These are phyloP conservation scores for Sesia bembeciformis DNA, from an alignment of 2,888 invertebrate species.

Conservation along the genomic window DNA sequence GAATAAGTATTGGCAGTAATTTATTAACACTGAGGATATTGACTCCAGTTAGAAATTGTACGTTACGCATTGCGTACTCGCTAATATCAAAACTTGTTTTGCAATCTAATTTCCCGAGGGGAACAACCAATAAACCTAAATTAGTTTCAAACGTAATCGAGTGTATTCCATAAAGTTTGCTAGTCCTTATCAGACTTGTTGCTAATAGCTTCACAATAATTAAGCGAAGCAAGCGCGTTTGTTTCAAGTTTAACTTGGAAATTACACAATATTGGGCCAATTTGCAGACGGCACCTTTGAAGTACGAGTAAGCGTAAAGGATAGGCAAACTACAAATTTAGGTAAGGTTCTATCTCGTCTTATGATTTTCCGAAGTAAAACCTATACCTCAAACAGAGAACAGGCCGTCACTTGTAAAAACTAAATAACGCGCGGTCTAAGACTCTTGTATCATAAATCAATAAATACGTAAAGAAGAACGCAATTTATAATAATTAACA, in stretches of 20 bases:
- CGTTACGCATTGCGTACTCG: conserved; percentile 1
- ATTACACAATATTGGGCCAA: background rate
- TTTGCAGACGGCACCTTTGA: background rate
- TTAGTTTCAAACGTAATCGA: conserved; percentile 7
- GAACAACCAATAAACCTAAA: conserved; percentile 5
- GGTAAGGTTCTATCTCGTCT: too few species aligned
- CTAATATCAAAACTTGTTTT: background rate
- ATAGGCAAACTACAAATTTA: too few species aligned
- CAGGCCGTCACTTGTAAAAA: too few species aligned
- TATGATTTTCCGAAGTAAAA: too few species aligned
- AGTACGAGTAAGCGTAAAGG: too few species aligned
- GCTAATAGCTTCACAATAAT: conserved; percentile 17
- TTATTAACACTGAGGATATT: too few species aligned
- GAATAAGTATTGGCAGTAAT: too few species aligned
- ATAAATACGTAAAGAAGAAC: too few species aligned
- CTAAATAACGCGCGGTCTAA: too few species aligned
- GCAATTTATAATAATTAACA: too few species aligned
- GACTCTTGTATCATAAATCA: too few species aligned
- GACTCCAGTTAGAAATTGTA: background rate
- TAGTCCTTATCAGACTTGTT: conserved; percentile 19
- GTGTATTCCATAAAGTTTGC: background rate
- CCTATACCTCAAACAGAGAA: too few species aligned
- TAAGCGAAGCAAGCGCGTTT: background rate
- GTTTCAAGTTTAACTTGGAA: background rate
- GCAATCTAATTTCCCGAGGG: conserved; percentile 4